phyloP scores from a whole-genome alignment of 2,797 vertebrate genomes.

The Intellagama lesueurii region DNA sequence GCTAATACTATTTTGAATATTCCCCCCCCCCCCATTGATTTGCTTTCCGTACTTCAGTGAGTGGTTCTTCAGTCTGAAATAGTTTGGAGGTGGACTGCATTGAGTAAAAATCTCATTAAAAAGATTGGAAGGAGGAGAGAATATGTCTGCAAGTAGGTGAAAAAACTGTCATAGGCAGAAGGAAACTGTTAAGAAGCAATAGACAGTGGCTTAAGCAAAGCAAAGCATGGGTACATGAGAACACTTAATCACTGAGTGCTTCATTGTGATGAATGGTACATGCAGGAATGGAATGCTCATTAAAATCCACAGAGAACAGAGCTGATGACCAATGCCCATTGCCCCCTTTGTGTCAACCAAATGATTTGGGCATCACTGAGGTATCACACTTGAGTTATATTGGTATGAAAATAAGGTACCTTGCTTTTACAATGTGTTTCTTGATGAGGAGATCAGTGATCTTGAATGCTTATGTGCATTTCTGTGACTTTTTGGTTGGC shows the following conservation, averaged over 20 bases:
- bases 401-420: neutral
- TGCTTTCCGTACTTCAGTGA: too few species aligned
- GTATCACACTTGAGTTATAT: neutral
- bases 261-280: neutral
- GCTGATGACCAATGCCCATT: neutral
- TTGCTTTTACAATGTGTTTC: too few species aligned
- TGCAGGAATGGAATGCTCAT: neutral
- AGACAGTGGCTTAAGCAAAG: neutral
- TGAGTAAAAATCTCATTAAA: too few species aligned
- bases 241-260: too few species aligned
- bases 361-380: neutral
- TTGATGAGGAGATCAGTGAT: too few species aligned
- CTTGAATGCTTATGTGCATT: too few species aligned
- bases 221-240: neutral
- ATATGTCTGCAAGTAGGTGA: neutral
- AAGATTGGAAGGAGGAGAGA: neutral
- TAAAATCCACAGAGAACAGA: neutral
- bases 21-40: too few species aligned
- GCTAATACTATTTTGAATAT: neutral
- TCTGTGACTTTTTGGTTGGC: too few species aligned
- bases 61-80: too few species aligned
- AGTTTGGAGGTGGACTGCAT: too few species aligned
- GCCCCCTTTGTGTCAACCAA: neutral
- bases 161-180: neutral
- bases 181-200: neutral